Conservation (phyloP, 1,140 invertebrate genomes). For the Halesus radiatus region DNA sequence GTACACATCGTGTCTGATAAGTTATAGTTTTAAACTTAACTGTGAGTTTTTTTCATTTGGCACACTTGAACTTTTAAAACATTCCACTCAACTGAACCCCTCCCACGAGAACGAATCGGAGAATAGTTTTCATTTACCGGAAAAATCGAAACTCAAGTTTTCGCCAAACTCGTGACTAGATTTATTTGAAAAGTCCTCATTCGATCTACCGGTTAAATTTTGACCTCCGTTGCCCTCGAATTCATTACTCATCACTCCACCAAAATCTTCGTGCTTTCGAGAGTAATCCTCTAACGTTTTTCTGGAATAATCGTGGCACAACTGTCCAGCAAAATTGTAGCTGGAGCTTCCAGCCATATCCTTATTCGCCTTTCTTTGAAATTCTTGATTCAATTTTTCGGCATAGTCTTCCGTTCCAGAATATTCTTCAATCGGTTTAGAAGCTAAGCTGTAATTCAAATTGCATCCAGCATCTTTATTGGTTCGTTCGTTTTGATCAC, state of each 20-base stretch:
- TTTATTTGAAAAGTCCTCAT: constrained; percentile 25
- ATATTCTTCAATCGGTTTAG: constrained; percentile 9
- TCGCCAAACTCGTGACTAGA: constrained; percentile 34
- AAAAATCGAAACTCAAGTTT: constrained; percentile 31
- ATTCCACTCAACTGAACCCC: not conserved
- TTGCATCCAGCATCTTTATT: not conserved
- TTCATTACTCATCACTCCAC: not conserved
- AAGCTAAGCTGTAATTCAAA: not conserved
- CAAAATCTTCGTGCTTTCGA: not conserved
- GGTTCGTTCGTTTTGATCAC: not conserved
- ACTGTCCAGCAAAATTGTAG: constrained; percentile 8
- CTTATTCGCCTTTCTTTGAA: not conserved
- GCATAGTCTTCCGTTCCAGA: constrained; percentile 9
- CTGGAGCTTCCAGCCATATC: not conserved
- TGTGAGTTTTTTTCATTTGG: not conserved
- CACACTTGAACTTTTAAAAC: constrained; percentile 8
- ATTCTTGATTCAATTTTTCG: constrained; percentile 7
- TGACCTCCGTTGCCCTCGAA: not conserved
- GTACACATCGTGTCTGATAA: not conserved
- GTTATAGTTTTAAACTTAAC: not conserved
- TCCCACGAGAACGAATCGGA: constrained; percentile 4
- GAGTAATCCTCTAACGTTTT: constrained; percentile 22
- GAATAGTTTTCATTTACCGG: constrained; percentile 27
- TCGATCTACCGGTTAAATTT: constrained; percentile 11
- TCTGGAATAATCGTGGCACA: constrained; percentile 19